phyloP scores from a whole-genome alignment of 2,888 invertebrate species.

The Eristalis tenax region DNA sequence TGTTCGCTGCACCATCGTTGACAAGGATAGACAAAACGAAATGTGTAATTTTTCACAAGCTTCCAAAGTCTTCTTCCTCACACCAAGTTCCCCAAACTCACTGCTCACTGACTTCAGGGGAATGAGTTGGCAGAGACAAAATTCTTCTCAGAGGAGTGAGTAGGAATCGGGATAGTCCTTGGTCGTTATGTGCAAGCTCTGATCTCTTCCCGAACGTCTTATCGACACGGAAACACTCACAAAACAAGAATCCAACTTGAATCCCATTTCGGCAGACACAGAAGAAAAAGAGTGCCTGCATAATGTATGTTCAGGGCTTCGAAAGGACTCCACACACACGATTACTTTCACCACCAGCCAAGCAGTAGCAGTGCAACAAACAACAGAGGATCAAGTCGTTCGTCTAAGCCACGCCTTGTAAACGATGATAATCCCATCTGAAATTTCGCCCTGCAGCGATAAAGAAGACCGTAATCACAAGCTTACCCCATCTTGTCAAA shows the following conservation, averaged over 20 bases:
- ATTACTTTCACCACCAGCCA: not conserved
- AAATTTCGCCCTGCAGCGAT: not conserved
- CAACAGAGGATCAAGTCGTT: not conserved
- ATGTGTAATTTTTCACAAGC: too few species aligned
- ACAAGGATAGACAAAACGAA: too few species aligned
- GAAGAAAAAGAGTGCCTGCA: not conserved
- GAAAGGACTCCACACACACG: not conserved
- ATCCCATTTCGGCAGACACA: not conserved
- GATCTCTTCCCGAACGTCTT: not conserved
- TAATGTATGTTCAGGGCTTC: not conserved
- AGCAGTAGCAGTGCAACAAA: not conserved
- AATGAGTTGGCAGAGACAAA: too few species aligned
- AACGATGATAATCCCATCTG: not conserved
- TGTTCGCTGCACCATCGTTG: too few species aligned
- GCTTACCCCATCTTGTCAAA: not conserved
- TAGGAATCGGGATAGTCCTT: not conserved
- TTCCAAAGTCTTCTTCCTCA: too few species aligned
- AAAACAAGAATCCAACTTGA: not conserved
- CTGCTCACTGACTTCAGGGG: too few species aligned
- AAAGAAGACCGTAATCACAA: not conserved
- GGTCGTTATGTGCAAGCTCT: not conserved
- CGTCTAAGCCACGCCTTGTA: not conserved
- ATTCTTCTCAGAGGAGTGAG: too few species aligned
- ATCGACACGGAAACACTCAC: not conserved
- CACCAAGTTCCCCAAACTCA: too few species aligned